A percentile compares a stretch with the other conserved stretches of the same genome.
Conservation (phyloP, 2,888 invertebrate species). For the Girardia tigrina region DNA sequence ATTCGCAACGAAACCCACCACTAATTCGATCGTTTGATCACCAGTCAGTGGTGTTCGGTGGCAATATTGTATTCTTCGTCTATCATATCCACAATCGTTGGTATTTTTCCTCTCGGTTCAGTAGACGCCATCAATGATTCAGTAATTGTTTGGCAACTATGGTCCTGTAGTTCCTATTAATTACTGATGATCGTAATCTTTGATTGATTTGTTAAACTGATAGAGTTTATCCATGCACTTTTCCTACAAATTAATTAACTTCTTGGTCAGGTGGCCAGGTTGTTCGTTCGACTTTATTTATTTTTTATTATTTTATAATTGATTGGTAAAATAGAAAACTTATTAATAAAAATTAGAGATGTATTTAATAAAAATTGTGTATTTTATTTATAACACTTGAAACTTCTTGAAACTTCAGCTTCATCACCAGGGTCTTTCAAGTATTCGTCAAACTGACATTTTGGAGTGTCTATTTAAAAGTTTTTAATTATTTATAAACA, state of each 20-base stretch:
- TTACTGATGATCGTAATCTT: not conserved
- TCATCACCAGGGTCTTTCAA: too few relatives aligned
- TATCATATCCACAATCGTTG: not conserved
- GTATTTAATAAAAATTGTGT: too few relatives aligned
- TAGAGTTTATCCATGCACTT: not conserved
- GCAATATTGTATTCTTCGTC: not conserved
- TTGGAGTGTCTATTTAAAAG: too few relatives aligned
- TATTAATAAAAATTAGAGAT: too few relatives aligned
- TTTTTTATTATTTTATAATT: too few relatives aligned
- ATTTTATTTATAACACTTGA: too few relatives aligned
- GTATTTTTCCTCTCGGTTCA: not conserved
- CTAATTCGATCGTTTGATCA: not conserved
- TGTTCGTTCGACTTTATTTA: too few relatives aligned
- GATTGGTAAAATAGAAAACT: too few relatives aligned
- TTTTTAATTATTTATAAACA: too few relatives aligned
- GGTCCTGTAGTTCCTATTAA: not conserved
- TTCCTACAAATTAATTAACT: not conserved
- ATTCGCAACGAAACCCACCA: not conserved
- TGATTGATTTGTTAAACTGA: not conserved
- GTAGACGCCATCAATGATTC: not conserved
- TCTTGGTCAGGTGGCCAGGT: too few relatives aligned
- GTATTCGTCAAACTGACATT: too few relatives aligned
- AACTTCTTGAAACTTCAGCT: too few relatives aligned
- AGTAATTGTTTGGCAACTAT: not conserved
- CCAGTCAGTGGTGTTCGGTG: not conserved